Evolutionary conservation across 2,888 invertebrate genomes (phyloP).

Genomic region (Temnothorax rugatulus): DNA sequence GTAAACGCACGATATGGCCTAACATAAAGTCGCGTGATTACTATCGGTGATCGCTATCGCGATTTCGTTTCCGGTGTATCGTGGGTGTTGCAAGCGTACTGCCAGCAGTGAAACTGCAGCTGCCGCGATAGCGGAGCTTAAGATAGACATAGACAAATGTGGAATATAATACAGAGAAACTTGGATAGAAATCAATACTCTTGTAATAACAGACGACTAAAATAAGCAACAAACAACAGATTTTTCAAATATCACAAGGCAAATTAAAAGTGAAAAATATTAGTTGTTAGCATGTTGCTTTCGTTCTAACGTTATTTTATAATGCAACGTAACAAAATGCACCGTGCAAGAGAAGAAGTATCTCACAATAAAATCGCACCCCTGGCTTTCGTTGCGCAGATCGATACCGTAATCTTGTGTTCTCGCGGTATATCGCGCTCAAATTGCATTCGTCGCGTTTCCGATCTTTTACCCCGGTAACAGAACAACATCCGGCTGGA

Average conservation of each 20-base stretch:
- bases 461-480: neutral
- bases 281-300: neutral
- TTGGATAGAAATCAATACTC: neutral
- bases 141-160: neutral
- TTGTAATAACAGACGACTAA: neutral
- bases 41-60: conserved; percentile 38
- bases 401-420: conserved; percentile 20
- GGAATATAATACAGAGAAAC: neutral
- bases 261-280: neutral
- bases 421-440: conserved; percentile 29
- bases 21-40: conserved; percentile 44
- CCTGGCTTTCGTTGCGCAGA: neutral
- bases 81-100: neutral
- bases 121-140: neutral
- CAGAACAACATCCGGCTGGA: conserved; percentile 32
- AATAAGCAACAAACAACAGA: neutral
- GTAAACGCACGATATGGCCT: conserved; percentile 31
- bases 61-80: conserved; percentile 8
- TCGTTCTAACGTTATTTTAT: neutral
- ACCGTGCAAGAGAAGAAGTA: neutral
- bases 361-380: neutral
- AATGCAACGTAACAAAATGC: neutral
- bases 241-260: neutral
- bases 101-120: neutral
- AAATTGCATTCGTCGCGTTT: conserved; percentile 38